Evolutionary conservation across 2,797 vertebrate genomes (phyloP).

Genomic region (Muscicapa striata): DNA sequence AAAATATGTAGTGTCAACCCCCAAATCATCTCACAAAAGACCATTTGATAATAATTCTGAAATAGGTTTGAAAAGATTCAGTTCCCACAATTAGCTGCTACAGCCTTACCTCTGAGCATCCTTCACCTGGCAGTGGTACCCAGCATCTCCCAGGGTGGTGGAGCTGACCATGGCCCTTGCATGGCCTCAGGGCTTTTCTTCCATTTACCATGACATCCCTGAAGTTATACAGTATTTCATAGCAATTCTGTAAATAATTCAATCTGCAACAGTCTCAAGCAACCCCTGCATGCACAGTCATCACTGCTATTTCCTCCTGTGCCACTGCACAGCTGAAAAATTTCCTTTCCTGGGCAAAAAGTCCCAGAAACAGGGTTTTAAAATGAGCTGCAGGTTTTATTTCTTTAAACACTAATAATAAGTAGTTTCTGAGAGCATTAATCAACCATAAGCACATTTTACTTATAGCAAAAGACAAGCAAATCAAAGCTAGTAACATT

Average conservation of each 20-base stretch:
- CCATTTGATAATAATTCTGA: neutral
- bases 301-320: neutral
- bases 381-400: neutral
- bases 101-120: neutral
- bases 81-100: neutral
- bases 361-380: neutral
- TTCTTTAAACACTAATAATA: neutral
- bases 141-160: neutral
- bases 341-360: neutral
- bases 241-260: neutral
- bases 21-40: neutral
- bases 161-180: neutral
- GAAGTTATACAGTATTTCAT: neutral
- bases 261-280: neutral
- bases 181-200: neutral
- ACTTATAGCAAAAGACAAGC: neutral
- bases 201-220: neutral
- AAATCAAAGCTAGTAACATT: neutral
- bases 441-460: neutral
- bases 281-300: neutral
- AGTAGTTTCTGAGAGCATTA: neutral
- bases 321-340: neutral
- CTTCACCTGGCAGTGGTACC: neutral
- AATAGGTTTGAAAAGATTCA: neutral
- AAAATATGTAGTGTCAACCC: fast-evolving